Conservation (phyloP, 2,888 invertebrate genomes). For the Parascotia fuliginaria region DNA sequence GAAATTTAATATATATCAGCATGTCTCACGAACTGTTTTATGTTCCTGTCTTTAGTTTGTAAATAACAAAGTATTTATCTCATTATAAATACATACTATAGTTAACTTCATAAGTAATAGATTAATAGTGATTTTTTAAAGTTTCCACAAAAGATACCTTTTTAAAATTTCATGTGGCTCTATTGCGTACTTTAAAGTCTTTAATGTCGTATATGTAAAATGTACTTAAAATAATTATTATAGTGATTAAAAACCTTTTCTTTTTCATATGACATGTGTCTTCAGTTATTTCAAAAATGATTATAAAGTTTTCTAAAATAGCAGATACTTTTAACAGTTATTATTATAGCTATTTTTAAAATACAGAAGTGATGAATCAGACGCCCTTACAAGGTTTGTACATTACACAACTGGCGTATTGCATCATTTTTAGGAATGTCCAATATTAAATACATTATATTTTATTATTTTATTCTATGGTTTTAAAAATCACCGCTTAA, state of each 20-base stretch:
- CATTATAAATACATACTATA: constrained; percentile 57
- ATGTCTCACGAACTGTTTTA: constrained; percentile 82
- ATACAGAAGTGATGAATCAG: constrained; percentile 14
- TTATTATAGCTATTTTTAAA: constrained; percentile 10
- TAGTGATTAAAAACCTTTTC: constrained; percentile 58
- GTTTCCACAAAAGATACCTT: constrained; percentile 71
- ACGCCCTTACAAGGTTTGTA: constrained; percentile 28
- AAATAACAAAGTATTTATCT: constrained; percentile 76
- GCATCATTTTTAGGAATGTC: constrained; percentile 28
- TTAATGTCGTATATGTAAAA: constrained; percentile 80
- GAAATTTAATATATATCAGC: constrained; percentile 81
- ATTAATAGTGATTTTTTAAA: constrained; percentile 62
- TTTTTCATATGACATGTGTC: constrained; percentile 50
- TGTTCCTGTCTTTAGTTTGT: constrained; percentile 84
- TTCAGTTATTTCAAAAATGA: constrained; percentile 38
- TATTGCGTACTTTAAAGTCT: constrained; percentile 72
- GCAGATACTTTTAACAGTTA: constrained; percentile 23
- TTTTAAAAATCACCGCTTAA: constrained; percentile 53
- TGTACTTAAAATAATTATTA: constrained; percentile 78
- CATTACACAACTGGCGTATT: constrained; percentile 25
- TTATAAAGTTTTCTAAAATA: constrained; percentile 24
- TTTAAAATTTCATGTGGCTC: constrained; percentile 66
- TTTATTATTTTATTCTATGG: constrained; percentile 43
- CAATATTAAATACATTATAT: constrained; percentile 30
- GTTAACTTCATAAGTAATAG: constrained; percentile 54